Evolutionary conservation across 1,140 invertebrate genomes (phyloP), one percentile per base, ranked within the genome.

Genomic region (Leptinotarsa undecemlineata): DNA sequence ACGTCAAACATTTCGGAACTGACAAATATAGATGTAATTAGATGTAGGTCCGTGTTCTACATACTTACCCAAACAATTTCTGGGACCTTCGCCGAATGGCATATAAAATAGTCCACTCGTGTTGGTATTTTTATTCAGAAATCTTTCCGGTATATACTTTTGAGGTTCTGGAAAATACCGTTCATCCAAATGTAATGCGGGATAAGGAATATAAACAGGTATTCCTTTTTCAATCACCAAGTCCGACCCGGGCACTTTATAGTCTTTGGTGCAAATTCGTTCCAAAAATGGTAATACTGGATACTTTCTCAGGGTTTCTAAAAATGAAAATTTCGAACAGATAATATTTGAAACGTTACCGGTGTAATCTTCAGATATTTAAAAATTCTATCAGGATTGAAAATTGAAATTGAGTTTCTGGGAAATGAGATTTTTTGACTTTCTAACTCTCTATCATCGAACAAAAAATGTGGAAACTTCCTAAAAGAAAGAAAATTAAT

Each of bases 41-140:
- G 23, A 26, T 26, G 26, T 33, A 33, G 8, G 6, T 8, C 33
- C 8, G 11, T 33, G 33, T 33, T 33, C 33, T 33, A 11, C 87
- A 5, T 26, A 72, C 42, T 64, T 64, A 81, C 87, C 89, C 64
- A 90, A 85, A 77, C 89, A 91, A 77, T 86, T 87, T 77, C 89
- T 82, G 2, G 88, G 89, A 15, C 90, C 90, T n/a, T 81, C 80
- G 21, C 90, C 89, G 82, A 91, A 91, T 0, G 90, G 87, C 70
- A 90, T 76, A 78, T 85, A 92, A 2, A 86, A 81, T 68, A 82
- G 86, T 0, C 85, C 84, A 42, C 85, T 81, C 26, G 85, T 81
- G n/a, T 82, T 78, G 11, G 76, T 78, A 75, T 84, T 86, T 20
- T 84, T 81, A 62, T 85, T 82, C 0, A 74, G 68, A 78, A 87